phyloP scores from a whole-genome alignment of 2,113 vertebrate species.

The Carollia perspicillata region DNA sequence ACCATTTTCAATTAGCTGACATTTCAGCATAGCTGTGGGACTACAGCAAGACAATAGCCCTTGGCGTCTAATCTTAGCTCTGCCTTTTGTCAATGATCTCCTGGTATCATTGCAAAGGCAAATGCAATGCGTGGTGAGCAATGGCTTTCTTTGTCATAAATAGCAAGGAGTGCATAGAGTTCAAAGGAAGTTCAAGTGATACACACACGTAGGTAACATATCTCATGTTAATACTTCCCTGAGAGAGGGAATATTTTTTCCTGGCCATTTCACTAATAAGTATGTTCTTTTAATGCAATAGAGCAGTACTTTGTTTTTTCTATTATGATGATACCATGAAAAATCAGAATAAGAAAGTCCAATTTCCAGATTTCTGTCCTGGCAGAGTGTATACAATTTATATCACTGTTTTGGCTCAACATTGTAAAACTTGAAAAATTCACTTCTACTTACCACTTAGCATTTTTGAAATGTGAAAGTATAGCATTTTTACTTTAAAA shows the following conservation, averaged over 20 bases:
- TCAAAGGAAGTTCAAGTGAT: constrained; percentile 81
- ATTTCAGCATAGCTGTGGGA: constrained; percentile 81
- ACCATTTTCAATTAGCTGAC: constrained; percentile 85
- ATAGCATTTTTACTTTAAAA: background rate
- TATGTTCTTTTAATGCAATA: background rate
- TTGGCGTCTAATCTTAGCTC: constrained; percentile 73
- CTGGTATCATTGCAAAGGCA: constrained; percentile 76
- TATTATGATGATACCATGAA: background rate
- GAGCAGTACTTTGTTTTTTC: background rate
- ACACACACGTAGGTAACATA: constrained; percentile 2
- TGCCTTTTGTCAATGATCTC: constrained; percentile 77
- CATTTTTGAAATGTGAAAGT: constrained; percentile 28
- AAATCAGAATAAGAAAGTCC: background rate
- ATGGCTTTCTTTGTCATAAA: constrained; percentile 78
- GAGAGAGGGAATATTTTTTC: background rate
- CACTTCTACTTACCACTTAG: background rate
- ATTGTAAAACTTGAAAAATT: constrained; percentile 20
- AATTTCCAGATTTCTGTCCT: background rate
- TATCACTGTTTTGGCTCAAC: background rate
- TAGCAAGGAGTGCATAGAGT: constrained; percentile 58
- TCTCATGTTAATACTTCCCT: constrained; percentile 24
- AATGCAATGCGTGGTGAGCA: constrained; percentile 70
- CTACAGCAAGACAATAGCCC: constrained; percentile 78
- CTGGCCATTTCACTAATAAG: constrained; percentile 32
- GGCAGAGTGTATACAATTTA: background rate